Base-by-base conservation (phyloP, 2,113 vertebrate species). In the Pomatorhinus ruficollis region DNA sequence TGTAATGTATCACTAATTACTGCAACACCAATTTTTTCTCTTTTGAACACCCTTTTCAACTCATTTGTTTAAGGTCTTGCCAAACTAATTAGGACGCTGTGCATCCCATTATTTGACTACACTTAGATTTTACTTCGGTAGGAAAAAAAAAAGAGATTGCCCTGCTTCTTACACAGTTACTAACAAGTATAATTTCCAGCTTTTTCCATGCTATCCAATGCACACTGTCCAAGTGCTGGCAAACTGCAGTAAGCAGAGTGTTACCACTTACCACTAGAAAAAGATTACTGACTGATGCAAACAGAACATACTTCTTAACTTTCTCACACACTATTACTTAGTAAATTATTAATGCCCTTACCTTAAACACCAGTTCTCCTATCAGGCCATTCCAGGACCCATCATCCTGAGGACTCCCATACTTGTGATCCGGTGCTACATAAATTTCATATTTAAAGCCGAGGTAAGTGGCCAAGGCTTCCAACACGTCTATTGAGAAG, bases 391-490 rank as follows among this genome's bases (percentile, higher is more conserved):
- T 99, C 99, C 99, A 99, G 1, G 98, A 98, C 10, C 99, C 99
- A 37, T 99, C 99, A 21, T 98, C 97, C 83, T 99, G 99, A 85
- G 99, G 98, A 83, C 98, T 99, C 79, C 99, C 99, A 7, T 99
- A 99, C 69, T 99, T 99, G 96, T 99, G 99, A 96, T 99, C 99
- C 0, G 99, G 99, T 12, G 99, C 99, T 56, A 99, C 97, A 61
- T 99, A 99, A 96, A 99, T 99, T 97, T 99, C 99, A 2, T 99
- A 99, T 85, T 99, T 99, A 91, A 99, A 99, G 81, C 99, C 99
- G 15, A 99, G 98, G 96, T 99, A 99, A 96, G 98, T 99, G 74
- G 99, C 98, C 89, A 99, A 98, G 69, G 99, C 99, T 96, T 99
- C 99, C 93, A 99, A 97, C 57, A 99, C 99, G 1, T 99, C 99